Evolutionary conservation across 53 echinoderm and acorn worm species (phyloP), one percentile per base, ranked within the genome.

Genomic region (Astropecten irregularis): DNA sequence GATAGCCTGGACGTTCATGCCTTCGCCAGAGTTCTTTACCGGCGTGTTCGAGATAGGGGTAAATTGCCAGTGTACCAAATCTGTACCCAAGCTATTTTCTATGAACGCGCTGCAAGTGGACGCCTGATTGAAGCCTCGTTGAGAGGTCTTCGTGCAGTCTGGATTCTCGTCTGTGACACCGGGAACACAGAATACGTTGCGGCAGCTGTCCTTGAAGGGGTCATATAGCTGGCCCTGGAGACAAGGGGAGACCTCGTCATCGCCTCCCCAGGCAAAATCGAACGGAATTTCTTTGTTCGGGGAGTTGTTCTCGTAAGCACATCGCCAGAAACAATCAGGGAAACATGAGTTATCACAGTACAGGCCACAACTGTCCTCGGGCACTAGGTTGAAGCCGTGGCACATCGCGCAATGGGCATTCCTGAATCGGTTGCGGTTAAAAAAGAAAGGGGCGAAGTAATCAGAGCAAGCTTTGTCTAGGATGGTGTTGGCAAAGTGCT

Each of bases 401-500:
- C 92, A 92, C 20, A 83, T 64, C 0, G 92, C 89, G 59, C 92
- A 92, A 66, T 86, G 89, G 9, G 86, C 32, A 63, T 92, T 92
- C 16, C 64, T 60, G 50, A 47, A 85, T 0, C n/a, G 33, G 36
- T 18, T 63, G 10, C 38, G 19, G 25, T 62, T 30, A 2, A 63
- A 20, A 31, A 20, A 20, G 1, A 81, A 9, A 14, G 81, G 81
- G 2, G 63, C 81, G 38, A 40, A 60, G 40, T 77, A 59, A 20
- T 65, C 38, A 16, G 18, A 6, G 22, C 65, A 65, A 2, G 65
- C 65, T 37, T 35, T 20, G 0, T 37, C 65, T 18, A 65, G n/a
- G 11, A 38, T n/a, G 0, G 65, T 13, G 65, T 13, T 65, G 1
- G 16, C 20, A 18, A 65, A 65, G 0, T 38, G n/a, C 19, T 3